Conservation (phyloP, 1,140 invertebrate genomes). For the Aleiodes sp. region DNA sequence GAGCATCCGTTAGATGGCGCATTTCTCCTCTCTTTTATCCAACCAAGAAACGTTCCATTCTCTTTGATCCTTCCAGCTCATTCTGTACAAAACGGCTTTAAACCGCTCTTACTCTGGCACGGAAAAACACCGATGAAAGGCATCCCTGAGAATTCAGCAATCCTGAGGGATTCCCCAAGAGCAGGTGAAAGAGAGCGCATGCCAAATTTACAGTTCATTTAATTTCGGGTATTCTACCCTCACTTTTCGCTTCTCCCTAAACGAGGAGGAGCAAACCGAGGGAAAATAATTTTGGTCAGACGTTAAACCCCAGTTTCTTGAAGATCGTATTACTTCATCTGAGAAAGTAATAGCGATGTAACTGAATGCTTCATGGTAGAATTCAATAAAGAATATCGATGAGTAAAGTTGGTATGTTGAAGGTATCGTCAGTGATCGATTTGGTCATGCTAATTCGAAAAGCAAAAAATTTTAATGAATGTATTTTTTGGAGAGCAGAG, state of each 20-base stretch:
- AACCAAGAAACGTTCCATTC: background rate
- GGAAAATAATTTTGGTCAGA: conserved; percentile 23
- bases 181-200: conserved; percentile 57
- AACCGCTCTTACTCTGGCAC: conserved; percentile 63
- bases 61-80: conserved; percentile 25
- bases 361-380: too few species aligned
- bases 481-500: too few species aligned
- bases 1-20: background rate
- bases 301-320: too few species aligned
- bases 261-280: background rate
- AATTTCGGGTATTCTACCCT: conserved; percentile 57
- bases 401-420: too few species aligned
- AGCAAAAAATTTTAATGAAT: too few species aligned
- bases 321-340: too few species aligned
- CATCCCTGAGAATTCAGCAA: conserved; percentile 53
- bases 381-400: too few species aligned
- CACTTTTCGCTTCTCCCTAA: conserved; percentile 20
- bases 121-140: conserved; percentile 58
- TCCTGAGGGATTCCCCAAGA: conserved; percentile 45
- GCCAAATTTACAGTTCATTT: conserved; percentile 56
- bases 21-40: background rate
- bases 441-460: too few species aligned
- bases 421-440: too few species aligned
- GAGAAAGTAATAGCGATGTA: too few species aligned
- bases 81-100: conserved; percentile 23